phyloP scores from a whole-genome alignment of 1,140 invertebrate species.

The Hypsibius dujardini region DNA sequence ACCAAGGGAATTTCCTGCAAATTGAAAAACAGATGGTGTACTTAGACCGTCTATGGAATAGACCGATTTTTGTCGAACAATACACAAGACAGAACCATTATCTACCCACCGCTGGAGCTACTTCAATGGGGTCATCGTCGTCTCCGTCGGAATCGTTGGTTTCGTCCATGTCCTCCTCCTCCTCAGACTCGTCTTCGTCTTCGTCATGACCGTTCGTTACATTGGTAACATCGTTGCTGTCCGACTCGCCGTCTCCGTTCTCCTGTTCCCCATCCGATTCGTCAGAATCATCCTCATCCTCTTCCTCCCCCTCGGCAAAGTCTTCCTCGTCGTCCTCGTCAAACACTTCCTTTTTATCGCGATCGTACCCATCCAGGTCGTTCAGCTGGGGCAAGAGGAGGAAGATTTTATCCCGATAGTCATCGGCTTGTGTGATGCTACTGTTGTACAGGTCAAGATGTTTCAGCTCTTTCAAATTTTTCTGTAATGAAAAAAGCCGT shows the following conservation, averaged over 20 bases:
- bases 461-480: conserved; percentile 63
- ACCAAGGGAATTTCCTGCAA: no score
- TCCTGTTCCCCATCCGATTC: background rate
- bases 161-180: no score
- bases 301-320: no score
- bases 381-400: background rate
- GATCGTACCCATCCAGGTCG: background rate
- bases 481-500: no score
- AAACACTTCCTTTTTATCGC: background rate
- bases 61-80: no score
- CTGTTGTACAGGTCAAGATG: conserved; percentile 39
- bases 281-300: background rate
- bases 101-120: no score
- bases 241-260: conserved; percentile 20
- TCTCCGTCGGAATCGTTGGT: no score
- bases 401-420: background rate
- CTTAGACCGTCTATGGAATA: no score
- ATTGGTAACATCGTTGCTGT: conserved; percentile 19
- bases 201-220: background rate
- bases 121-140: no score
- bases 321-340: background rate
- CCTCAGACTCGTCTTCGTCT: no score
- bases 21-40: no score
- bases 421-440: background rate
- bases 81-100: no score